Evolutionary conservation across 2,888 invertebrate genomes (phyloP).

Genomic region (Ecliptopera silaceata): DNA sequence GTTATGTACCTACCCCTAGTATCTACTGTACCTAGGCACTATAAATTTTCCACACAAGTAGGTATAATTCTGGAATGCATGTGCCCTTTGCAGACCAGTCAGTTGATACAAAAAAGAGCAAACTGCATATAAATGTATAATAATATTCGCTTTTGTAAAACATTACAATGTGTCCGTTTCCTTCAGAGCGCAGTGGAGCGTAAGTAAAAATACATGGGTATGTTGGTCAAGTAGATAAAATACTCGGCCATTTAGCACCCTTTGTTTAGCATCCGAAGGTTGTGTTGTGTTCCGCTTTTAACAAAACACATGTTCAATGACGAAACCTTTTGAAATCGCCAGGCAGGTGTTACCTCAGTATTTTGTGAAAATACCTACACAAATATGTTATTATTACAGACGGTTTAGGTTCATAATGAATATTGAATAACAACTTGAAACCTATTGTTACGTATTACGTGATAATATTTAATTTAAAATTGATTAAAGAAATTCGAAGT

Average conservation of each 20-base stretch:
- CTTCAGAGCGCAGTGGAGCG: slow-evolving; percentile 62
- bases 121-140: slow-evolving; percentile 24
- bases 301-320: slow-evolving; percentile 28
- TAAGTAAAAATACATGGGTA: slow-evolving; percentile 24
- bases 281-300: slow-evolving; percentile 30
- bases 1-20: too few species aligned
- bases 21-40: too few species aligned
- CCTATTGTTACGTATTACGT: too few species aligned
- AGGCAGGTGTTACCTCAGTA: slow-evolving; percentile 14
- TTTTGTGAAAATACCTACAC: slow-evolving; percentile 2
- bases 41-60: too few species aligned
- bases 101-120: background rate
- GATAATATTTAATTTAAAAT: too few species aligned
- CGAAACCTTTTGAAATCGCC: slow-evolving; percentile 16
- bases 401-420: background rate
- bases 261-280: slow-evolving; percentile 32
- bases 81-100: background rate
- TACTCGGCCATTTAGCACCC: slow-evolving; percentile 21
- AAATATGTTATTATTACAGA: background rate
- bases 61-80: too few species aligned
- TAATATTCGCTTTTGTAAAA: slow-evolving; percentile 52
- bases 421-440: too few species aligned
- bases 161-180: slow-evolving; percentile 66
- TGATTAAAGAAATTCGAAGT: too few species aligned
- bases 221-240: slow-evolving; percentile 19